A percentile compares a stretch with the other conserved stretches of the same genome.
phyloP scores from a whole-genome alignment of 2,113 vertebrate genomes.

The Upupa epops region DNA sequence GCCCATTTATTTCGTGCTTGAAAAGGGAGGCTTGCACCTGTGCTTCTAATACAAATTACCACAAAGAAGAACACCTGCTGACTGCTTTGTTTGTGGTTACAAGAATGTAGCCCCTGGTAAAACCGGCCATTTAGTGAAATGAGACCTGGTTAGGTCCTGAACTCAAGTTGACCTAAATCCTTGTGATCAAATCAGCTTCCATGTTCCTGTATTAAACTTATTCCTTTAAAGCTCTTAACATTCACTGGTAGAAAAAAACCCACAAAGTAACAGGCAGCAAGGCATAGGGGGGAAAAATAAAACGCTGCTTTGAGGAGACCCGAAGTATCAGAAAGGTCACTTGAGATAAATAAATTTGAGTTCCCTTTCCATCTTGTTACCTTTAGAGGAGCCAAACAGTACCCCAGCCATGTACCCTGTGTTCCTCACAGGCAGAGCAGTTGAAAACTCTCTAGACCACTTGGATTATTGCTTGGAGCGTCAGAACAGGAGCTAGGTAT shows the following conservation, averaged over 20 bases:
- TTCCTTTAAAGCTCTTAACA: background rate
- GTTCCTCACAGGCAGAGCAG: rapidly evolving
- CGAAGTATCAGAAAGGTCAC: background rate
- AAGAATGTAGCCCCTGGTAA: rapidly evolving
- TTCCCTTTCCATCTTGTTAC: background rate
- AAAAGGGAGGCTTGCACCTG: background rate
- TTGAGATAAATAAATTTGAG: background rate
- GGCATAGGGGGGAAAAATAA: background rate
- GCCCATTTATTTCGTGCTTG: background rate
- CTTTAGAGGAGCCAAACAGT: background rate
- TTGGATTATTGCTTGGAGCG: background rate
- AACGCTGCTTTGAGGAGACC: background rate
- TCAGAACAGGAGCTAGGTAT: background rate
- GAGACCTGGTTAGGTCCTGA: background rate
- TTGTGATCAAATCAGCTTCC: background rate
- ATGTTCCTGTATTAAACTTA: background rate
- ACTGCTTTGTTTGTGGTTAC: too few relatives aligned
- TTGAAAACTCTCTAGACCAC: rapidly evolving
- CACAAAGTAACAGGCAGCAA: background rate
- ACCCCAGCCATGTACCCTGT: rapidly evolving
- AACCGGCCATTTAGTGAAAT: rapidly evolving
- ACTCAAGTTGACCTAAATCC: background rate
- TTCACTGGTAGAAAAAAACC: background rate
- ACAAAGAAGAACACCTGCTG: background rate
- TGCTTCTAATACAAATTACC: background rate